A percentile compares a stretch with the other conserved stretches of the same genome.
Conservation (phyloP, 2,888 invertebrate genomes). For the Orchestes rusci region DNA sequence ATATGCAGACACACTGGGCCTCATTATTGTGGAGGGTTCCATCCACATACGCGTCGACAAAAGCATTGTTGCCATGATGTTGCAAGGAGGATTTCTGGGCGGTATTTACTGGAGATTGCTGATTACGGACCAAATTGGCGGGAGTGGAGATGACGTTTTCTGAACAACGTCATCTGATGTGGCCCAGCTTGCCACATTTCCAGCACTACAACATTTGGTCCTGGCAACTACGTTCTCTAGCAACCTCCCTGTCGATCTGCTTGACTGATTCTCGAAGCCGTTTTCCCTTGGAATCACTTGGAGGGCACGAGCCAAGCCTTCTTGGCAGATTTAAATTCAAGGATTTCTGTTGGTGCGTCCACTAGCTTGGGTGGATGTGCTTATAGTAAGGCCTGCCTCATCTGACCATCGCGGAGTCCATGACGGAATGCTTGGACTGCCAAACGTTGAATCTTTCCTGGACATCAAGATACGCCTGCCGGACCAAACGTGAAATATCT, state of each 20-base stretch:
- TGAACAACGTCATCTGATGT: not conserved
- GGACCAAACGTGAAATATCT: not conserved
- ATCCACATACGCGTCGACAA: not conserved
- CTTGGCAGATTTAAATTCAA: not conserved
- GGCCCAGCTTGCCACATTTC: not conserved
- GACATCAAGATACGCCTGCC: not conserved
- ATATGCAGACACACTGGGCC: not conserved
- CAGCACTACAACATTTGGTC: not conserved
- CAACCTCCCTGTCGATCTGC: not conserved
- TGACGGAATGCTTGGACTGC: not conserved
- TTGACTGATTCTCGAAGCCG: not conserved
- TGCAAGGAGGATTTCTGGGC: not conserved
- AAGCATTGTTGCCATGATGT: not conserved
- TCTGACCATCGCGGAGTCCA: not conserved
- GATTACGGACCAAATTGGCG: not conserved
- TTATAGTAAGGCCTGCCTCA: not conserved
- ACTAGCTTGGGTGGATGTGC: not conserved
- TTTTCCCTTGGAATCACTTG: not conserved
- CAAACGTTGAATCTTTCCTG: not conserved
- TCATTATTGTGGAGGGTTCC: not conserved
- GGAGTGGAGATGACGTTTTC: too few relatives aligned
- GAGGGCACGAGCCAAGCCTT: not conserved
- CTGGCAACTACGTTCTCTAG: not conserved
- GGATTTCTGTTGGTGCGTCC: not conserved
- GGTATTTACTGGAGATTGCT: not conserved